Base-by-base conservation (phyloP, 2,888 invertebrate genomes). In the Gymnoscelis rufifasciata region DNA sequence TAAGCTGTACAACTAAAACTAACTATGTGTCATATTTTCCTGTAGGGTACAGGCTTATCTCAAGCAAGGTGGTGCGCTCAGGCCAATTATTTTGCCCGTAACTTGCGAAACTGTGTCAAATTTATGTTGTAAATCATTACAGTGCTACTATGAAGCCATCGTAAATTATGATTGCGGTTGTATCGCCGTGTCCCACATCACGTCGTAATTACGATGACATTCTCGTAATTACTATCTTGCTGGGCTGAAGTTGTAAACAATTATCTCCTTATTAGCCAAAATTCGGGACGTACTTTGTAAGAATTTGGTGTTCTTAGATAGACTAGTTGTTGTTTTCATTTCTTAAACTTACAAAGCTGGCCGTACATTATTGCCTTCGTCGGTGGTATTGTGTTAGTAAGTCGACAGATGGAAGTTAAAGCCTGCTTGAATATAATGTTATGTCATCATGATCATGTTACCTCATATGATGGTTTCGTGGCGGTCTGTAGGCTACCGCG, bases 401-500 rank as follows among this genome's bases (percentile, higher is more conserved):
- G 19, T 19, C 35, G 19, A 23, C 35, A 14, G 31, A 55, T 62
- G 63, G 59, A 48, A 56, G 50, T 45, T 60, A 59, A 56, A 57
- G 66, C 45, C 54, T 56, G 57, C 48, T 62, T 68, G 67, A 71
- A 71, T 69, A 74, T 64, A 68, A 66, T 62, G 68, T 70, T 71
- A 67, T 66, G 65, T 74, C 71, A 69, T 64, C 56, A 60, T 60
- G 60, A 62, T 69, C 67, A 61, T 70, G 71, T 67, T 72, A 69
- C 69, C 24, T 49, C 44, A 71, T 69, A 77, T 80, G 79, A 83
- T 81, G 79, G 80, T 78, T 77, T 71, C 63, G 65, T 64, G 63
- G 62, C 63, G 56, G 59, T 62, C 57, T 56, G 56, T 62, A 59
- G 64, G 68, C 65, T 65, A 45, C 45, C 62, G 70, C 82, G 87